Evolutionary conservation across 2,888 invertebrate species (phyloP), one percentile per base, ranked within the genome.

Genomic region (Eremobia ochroleuca): DNA sequence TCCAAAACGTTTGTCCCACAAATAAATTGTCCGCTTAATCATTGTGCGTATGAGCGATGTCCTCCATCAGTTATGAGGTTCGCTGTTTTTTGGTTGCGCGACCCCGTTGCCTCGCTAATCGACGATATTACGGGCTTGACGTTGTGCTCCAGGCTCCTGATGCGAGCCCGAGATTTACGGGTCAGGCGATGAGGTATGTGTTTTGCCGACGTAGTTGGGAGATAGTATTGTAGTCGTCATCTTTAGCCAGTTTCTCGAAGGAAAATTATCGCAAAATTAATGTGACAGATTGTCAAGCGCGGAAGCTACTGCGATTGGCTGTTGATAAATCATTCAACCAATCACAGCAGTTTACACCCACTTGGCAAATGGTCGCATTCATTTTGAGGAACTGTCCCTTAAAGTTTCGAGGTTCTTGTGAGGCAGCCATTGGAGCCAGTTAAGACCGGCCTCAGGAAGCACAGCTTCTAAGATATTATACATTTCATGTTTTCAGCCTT

Each of bases 1-100:
- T 71, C 84, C 86, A 78, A 86, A 85, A 79, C 84, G 85, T 77
- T 82, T 81, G 88, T 88, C 88, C 91, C 90, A 91, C 93, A 94
- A 94, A 94, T 93, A 94, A 95, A 94, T 94, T 88, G 92, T 83
- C 78, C 92, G 89, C 91, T 95, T 94, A 93, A 94, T 95, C 95
- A 94, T 90, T 88, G 83, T 82, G 85, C 85, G 90, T 90, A 92
- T 93, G 94, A 94, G 89, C 86, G 91, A 95, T 94, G 93, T 88
- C 86, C 81, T 88, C 87, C 93, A 94, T 95, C 92, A 92, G 90
- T 90, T 85, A 87, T 83, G 79, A 76, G 84, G 85, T 85, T 79
- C 75, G 75, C 81, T 88, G 90, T 91, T 94, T 93, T 93, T 94
- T 93, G 92, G 88, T 83, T 88, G 86, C 76, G 79, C 85, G 84